Evolutionary conservation across 1,140 invertebrate species (phyloP), one percentile per base, ranked within the genome.

Genomic region (Pectinophora gossypiella): DNA sequence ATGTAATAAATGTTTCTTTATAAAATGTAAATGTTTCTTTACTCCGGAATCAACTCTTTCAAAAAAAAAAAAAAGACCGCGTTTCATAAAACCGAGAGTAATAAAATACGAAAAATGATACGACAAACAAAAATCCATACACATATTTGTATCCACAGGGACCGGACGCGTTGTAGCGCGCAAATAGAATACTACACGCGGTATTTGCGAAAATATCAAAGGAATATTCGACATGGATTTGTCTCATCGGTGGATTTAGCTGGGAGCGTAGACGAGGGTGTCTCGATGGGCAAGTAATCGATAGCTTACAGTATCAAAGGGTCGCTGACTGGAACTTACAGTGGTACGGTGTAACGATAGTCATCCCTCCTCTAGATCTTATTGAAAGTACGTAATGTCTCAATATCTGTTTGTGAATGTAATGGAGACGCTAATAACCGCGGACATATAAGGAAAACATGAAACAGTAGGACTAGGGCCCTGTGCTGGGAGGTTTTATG

Each of bases 61-160:
- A n/a, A n/a, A n/a, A n/a, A n/a, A n/a, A n/a, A n/a, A n/a, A n/a
- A n/a, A n/a, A n/a, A n/a, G n/a, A n/a, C n/a, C n/a, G 23, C 5
- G 23, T 27, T 27, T 27, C 23, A 27, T 27, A 27, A 40, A 40
- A 40, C n/a, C n/a, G n/a, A n/a, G n/a, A n/a, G 35, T n/a, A 38
- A 38, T 38, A 40, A 40, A 15, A 40, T 5, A 15, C 36, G n/a
- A 40, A 40, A 40, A 40, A 40, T 15, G 3, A 40, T 40, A 40
- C 36, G n/a, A 40, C 36, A 40, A 40, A 40, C 16, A 40, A 12
- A 40, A 40, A 40, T 40, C 36, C 36, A 40, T 15, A 40, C 36
- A 40, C 36, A 40, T 40, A 40, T 40, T 40, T 15, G 12, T 40
- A 40, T 40, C 36, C 36, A 15, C 36, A 15, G 36, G 16, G 36